Conservation (phyloP, 2,797 vertebrate species). For the Tokudaia tokunoshimensis region DNA sequence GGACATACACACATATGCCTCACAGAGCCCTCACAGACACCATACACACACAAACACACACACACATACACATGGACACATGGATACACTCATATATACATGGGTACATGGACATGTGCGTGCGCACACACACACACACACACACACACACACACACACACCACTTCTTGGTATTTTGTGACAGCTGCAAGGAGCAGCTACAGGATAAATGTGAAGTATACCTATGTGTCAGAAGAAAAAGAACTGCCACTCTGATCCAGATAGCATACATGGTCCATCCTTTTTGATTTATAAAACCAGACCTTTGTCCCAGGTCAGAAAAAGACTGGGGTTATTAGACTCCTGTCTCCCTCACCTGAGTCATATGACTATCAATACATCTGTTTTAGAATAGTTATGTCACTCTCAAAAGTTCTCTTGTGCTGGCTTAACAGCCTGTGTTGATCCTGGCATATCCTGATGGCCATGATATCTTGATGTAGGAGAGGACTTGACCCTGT, state of each 20-base stretch:
- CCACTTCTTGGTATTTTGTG: not conserved
- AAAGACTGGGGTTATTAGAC: not conserved
- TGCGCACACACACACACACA: not conserved
- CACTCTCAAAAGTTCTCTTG: not conserved
- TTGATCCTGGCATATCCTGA: fast-evolving
- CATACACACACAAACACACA: not conserved
- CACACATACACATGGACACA: not conserved
- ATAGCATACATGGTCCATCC: not conserved
- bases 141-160: not conserved
- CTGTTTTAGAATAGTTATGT: not conserved
- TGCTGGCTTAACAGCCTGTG: not conserved
- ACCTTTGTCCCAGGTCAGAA: not conserved
- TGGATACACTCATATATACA: not conserved
- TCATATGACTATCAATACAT: not conserved
- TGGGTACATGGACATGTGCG: not conserved
- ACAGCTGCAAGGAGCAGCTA: not conserved
- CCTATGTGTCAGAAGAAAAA: not conserved
- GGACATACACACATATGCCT: too few species aligned
- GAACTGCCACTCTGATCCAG: not conserved
- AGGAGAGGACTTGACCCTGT: not conserved
- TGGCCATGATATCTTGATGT: not conserved
- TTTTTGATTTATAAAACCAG: not conserved
- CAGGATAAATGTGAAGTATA: not conserved
- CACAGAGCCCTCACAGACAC: not conserved
- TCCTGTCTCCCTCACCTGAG: not conserved